Evolutionary conservation across 1,140 invertebrate genomes (phyloP), one percentile per base, ranked within the genome.

Genomic region (Nymphalis io): DNA sequence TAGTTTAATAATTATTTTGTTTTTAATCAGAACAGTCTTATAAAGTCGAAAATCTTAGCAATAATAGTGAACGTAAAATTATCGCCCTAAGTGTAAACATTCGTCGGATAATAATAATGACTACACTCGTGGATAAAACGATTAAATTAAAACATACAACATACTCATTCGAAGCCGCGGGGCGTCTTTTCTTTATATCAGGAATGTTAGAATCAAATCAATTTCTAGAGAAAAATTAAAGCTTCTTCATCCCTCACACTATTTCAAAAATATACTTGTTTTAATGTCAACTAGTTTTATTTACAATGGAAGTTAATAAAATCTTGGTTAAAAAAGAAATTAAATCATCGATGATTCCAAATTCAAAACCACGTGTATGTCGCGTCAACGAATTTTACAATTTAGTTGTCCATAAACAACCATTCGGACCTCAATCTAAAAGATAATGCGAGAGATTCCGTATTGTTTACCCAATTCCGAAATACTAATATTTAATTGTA

Each of bases 1-100:
- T 70, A 75, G 64, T 76, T 66, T 65, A 44, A 40, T 67, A 55
- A 66, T 51, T 23, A 33, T 33, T 71, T 18, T 66, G 20, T 55
- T 61, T 72, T 61, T 70, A 73, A 73, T 72, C 68, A 70, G 64
- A 74, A 76, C 81, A 83, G 81, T 83, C 81, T 83, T 79, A 79
- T 76, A 60, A 70, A 72, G 74, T 79, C 73, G 74, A 76, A 79
- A 75, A 74, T 62, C 66, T 72, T 68, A 71, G 39, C 16, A n/a
- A 67, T 58, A 70, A 69, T 71, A 69, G 64, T 69, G 62, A 67
- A 59, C 60, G 57, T 62, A 42, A 38, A 53, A 55, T 71, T 66
- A 65, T 38, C 39, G 20, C 46, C 63, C 51, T 66, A 71, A 39
- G 18, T 60, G 57, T 70, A 70, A 70, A 59, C 64, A 70, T 70